Conservation (phyloP, 1,140 invertebrate genomes). For the Solenopsis fugax region DNA sequence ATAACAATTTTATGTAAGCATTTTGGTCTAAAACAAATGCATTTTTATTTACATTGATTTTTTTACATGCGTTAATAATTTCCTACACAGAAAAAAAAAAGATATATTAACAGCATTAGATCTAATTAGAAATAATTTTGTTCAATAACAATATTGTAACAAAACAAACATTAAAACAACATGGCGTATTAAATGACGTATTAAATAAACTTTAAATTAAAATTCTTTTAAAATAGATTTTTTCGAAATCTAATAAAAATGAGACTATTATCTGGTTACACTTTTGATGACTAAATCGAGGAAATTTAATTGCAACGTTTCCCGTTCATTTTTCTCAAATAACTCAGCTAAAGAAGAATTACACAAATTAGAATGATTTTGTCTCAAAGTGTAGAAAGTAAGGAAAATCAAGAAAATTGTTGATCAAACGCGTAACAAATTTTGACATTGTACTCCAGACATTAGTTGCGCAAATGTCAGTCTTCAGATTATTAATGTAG, state of each 20-base stretch:
- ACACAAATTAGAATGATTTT: background rate
- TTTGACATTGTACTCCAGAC: background rate
- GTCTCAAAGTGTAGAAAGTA: background rate
- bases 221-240: background rate
- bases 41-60: background rate
- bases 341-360: background rate
- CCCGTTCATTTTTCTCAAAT: background rate
- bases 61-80: background rate
- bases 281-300: background rate
- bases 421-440: background rate
- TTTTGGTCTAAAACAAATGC: background rate
- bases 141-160: background rate
- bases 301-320: conserved; percentile 1
- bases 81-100: background rate
- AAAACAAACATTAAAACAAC: background rate
- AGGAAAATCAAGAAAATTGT: background rate
- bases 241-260: background rate
- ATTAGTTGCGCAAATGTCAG: conserved; percentile 24
- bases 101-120: too few relatives aligned
- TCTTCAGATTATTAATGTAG: conserved; percentile 44
- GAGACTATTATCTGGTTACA: background rate
- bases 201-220: background rate
- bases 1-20: conserved; percentile 35
- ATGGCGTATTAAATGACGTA: background rate
- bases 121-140: background rate